Conservation (phyloP, 2,888 invertebrate species). For the Ryuthela nishihirai region DNA sequence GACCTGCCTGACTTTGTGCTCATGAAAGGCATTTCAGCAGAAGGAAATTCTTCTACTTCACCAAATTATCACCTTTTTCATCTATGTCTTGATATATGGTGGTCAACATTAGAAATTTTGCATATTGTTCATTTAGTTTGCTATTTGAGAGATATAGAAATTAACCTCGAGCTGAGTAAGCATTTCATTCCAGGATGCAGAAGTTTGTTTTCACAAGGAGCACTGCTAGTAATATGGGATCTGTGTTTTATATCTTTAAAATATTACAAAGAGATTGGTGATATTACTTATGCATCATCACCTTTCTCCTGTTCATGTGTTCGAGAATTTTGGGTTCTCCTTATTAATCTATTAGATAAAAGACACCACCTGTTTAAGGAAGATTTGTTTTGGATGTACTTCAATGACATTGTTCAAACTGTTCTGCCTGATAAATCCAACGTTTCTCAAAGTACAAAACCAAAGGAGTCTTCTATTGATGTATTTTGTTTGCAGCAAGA, state of each 20-base stretch:
- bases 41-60: slow-evolving; percentile 2
- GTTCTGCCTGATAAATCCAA: background rate
- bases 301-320: slow-evolving; percentile 27
- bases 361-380: background rate
- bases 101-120: slow-evolving; percentile 3
- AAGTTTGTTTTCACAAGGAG: slow-evolving; percentile 6
- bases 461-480: background rate
- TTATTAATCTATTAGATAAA: slow-evolving; percentile 14
- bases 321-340: slow-evolving; percentile 25
- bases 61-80: slow-evolving; percentile 21
- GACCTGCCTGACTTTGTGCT: slow-evolving; percentile 1
- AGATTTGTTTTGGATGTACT: slow-evolving; percentile 15
- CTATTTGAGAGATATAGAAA: background rate
- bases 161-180: slow-evolving; percentile 1
- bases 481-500: background rate
- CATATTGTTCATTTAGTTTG: background rate
- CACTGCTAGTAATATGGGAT: slow-evolving; percentile 8
- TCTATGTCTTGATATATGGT: slow-evolving; percentile 24
- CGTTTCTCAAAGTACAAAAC: background rate
- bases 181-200: slow-evolving; percentile 1
- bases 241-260: slow-evolving; percentile 6
- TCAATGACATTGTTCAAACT: slow-evolving; percentile 1
- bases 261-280: background rate
- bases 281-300: background rate
- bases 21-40: slow-evolving; percentile 1